A percentile compares a stretch with the other conserved stretches of the same genome.
These are phyloP conservation scores for Nymphalis urticae DNA, from an alignment of 2,888 invertebrate genomes.

Conservation along the genomic window DNA sequence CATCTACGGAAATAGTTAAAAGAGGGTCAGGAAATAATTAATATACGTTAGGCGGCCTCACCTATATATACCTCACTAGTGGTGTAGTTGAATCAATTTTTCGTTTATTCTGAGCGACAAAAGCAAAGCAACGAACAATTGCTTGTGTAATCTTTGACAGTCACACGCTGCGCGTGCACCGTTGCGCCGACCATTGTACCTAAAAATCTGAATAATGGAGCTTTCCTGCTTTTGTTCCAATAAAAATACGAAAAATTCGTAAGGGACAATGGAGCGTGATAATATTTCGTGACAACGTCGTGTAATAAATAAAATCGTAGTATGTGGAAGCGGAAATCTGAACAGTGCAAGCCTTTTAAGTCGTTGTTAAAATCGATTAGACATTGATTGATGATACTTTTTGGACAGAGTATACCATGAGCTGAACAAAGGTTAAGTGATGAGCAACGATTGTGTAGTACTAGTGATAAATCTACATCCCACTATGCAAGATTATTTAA, in stretches of 20 bases:
- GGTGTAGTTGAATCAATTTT: slow-evolving; percentile 55
- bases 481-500: slow-evolving; percentile 16
- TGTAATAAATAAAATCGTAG: slow-evolving; percentile 29
- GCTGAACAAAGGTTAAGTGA: not conserved
- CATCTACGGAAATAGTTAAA: slow-evolving; percentile 32
- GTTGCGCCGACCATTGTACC: slow-evolving; percentile 66
- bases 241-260: slow-evolving; percentile 72
- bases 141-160: slow-evolving; percentile 71
- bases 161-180: slow-evolving; percentile 78
- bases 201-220: slow-evolving; percentile 73
- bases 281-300: slow-evolving; percentile 53
- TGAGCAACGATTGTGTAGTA: not conserved
- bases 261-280: slow-evolving; percentile 61
- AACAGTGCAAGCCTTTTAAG: not conserved
- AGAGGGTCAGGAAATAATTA: slow-evolving; percentile 68
- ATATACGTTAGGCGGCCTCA: slow-evolving; percentile 53
- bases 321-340: not conserved
- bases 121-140: slow-evolving; percentile 70
- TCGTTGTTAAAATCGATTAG: not conserved
- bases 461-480: slow-evolving; percentile 7
- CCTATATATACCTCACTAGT: slow-evolving; percentile 57
- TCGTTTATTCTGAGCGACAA: slow-evolving; percentile 63
- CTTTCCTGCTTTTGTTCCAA: slow-evolving; percentile 68
- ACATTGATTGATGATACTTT: not conserved
- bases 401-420: not conserved